A percentile compares a stretch with the other conserved stretches of the same genome.
Conservation (phyloP, 2,113 vertebrate species). For the Vicugna pacos region DNA sequence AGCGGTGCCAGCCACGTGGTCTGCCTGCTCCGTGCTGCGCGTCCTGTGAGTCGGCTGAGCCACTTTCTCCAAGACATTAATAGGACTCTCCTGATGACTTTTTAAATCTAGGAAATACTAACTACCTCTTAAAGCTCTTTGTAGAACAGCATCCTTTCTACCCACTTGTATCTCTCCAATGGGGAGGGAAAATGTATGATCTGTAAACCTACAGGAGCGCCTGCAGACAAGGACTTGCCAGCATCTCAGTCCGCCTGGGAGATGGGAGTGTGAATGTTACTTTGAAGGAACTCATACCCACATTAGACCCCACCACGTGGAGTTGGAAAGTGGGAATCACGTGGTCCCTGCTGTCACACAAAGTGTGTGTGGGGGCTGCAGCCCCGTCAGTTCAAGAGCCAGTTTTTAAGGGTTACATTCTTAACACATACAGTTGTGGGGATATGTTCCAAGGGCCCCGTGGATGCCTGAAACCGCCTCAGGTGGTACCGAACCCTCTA, state of each 20-base stretch:
- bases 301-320: background rate
- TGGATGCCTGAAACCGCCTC: background rate
- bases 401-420: background rate
- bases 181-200: background rate
- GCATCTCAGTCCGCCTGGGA: background rate
- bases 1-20: background rate
- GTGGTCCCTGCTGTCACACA: background rate
- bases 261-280: background rate
- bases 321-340: background rate
- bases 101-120: background rate
- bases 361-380: background rate
- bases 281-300: background rate
- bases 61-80: background rate
- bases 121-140: background rate
- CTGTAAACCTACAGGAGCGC: background rate
- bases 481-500: accelerated
- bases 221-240: background rate
- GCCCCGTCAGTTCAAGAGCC: background rate
- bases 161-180: background rate
- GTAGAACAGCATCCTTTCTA: background rate
- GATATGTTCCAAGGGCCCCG: background rate
- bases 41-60: background rate
- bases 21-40: background rate
- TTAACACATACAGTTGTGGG: background rate
- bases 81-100: background rate